Evolutionary conservation across 35 echinoderm and acorn worm genomes (phyloP), one percentile per base, ranked within the genome.

Genomic region (Ophiothrix spiculata): DNA sequence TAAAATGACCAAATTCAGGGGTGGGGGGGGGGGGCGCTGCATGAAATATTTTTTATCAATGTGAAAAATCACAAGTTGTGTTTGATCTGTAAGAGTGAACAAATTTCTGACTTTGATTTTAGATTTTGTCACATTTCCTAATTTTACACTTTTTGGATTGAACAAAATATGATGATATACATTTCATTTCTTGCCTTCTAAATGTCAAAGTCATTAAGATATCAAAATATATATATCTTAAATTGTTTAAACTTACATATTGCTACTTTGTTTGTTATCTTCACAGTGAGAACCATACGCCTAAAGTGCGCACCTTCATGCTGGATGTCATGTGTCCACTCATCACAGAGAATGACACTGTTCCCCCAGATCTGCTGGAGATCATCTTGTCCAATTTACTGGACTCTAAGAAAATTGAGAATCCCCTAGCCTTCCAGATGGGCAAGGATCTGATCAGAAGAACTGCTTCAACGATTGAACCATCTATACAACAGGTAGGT

Each of bases 301-400:
- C 96, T 16, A 99, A 99, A 49, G 96, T 99, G 28, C 81, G 89
- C 31, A 93, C 88, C 32, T 94, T 99, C 90, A 99, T 99, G 96
- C 77, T 99, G 38, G 96, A 99, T 38, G 92, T 94, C 36, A 99
- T 99, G 92, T 99, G 91, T 77, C 96, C 96, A 0, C 83, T 99
- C 56, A 99, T 99, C 79, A 91, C 85, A 49, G 91, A 99, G 85
- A 99, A 99, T 75, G 96, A 99, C 74, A 86, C 89, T 33, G 96
- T 99, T 31, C 86, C 96, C 21, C 85, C 85, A 16, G 92, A 94
- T 28, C 92, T 99, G 36, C 83, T 99, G n/a, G 96, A 99, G 81
- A 81, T 91, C 32, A 99, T 99, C 45, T 49, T 99, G 74, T 80
- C 90, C 37, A 94, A 94, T 42, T 63, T 99, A 33, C 63, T 99